These are phyloP conservation scores for Pangasianodon hypophthalmus DNA, from an alignment of 2,113 vertebrate genomes.

Conservation along the genomic window DNA sequence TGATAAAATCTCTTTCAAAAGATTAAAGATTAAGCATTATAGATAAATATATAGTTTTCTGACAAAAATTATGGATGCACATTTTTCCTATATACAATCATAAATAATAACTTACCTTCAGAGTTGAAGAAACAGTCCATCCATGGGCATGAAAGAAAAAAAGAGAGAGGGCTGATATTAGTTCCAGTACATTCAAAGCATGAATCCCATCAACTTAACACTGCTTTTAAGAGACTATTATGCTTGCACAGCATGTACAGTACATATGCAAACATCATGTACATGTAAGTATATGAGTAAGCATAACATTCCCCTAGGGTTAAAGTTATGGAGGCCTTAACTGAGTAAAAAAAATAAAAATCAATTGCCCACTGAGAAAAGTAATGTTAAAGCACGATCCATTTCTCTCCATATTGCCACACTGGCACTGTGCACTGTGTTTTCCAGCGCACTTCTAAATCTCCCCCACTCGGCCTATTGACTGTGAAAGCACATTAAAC, in stretches of 20 bases:
- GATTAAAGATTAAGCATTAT: not conserved
- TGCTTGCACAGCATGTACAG: not conserved
- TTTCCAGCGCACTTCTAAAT: not conserved
- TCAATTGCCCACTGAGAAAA: conserved; percentile 17
- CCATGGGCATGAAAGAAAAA: conserved; percentile 40
- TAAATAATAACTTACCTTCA: conserved; percentile 46
- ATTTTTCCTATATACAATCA: not conserved
- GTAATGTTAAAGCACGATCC: not conserved
- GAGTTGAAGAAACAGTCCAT: conserved; percentile 27
- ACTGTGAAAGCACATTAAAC: conserved; percentile 20
- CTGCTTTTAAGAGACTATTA: not conserved
- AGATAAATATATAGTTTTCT: not conserved
- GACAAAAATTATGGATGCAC: not conserved
- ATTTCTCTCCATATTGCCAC: not conserved
- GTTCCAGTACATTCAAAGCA: conserved; percentile 19
- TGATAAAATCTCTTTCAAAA: not conserved
- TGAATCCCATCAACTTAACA: not conserved
- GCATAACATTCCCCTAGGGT: not conserved
- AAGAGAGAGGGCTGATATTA: not conserved
- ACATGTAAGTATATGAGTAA: conserved; percentile 7
- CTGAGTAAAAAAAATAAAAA: not conserved
- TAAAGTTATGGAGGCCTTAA: not conserved
- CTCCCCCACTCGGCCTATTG: conserved; percentile 14
- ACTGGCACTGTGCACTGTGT: not conserved
- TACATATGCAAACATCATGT: not conserved